Conservation (phyloP, 2,113 vertebrate species). For the Erpornis zantholeuca region DNA sequence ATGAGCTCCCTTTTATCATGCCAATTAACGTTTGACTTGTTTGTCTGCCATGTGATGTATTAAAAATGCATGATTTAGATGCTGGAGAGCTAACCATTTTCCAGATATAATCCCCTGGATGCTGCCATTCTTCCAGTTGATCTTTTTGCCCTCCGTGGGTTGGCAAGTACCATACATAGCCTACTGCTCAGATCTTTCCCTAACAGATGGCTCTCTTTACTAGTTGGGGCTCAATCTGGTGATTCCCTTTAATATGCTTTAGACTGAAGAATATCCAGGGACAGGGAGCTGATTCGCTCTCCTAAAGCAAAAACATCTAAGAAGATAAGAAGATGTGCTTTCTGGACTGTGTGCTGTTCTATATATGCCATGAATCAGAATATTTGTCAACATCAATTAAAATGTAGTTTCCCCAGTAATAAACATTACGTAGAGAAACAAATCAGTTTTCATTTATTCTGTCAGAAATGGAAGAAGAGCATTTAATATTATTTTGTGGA, state of each 20-base stretch:
- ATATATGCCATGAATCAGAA: conserved; percentile 69
- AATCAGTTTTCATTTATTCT: conserved; percentile 79
- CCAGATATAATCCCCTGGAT: conserved; percentile 71
- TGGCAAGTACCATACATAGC: conserved; percentile 62
- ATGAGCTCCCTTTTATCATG: conserved; percentile 57
- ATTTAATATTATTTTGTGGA: conserved; percentile 70
- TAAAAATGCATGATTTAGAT: conserved; percentile 76
- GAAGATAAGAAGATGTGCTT: conserved; percentile 53
- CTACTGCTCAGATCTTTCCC: conserved; percentile 72
- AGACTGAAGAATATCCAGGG: conserved; percentile 68
- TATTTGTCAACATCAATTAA: conserved; percentile 78
- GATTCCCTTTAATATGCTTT: conserved; percentile 78
- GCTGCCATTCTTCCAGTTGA: conserved; percentile 72
- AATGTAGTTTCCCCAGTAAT: conserved; percentile 66
- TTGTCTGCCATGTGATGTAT: conserved; percentile 72
- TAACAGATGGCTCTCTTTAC: conserved; percentile 80
- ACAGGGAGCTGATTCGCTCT: conserved; percentile 61
- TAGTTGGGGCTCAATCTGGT: conserved; percentile 77
- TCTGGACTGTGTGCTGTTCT: neutral
- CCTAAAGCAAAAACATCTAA: conserved; percentile 57
- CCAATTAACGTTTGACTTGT: conserved; percentile 73
- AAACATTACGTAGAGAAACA: conserved; percentile 68
- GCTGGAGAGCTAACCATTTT: conserved; percentile 60
- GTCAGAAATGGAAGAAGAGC: conserved; percentile 67
- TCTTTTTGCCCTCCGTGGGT: conserved; percentile 71